Evolutionary conservation across 2,888 invertebrate genomes (phyloP), one percentile per base, ranked within the genome.

Genomic region (Hartigia nigra): DNA sequence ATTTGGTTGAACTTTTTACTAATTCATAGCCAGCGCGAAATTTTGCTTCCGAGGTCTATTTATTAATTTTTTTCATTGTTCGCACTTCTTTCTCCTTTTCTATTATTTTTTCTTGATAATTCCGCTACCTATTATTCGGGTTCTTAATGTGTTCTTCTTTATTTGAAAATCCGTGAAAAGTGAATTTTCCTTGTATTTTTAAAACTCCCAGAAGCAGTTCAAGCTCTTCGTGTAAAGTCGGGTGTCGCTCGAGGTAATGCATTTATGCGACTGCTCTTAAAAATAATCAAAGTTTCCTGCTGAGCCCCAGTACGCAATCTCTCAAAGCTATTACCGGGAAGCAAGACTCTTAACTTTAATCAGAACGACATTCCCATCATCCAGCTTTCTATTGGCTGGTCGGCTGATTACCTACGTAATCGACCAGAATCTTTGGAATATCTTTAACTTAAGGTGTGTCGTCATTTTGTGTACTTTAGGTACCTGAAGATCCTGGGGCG

Each of bases 401-500:
- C 9, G 23, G 23, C 9, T 55, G 55, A 55, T 55, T 55, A 55
- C 55, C 55, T 9, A 55, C 55, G 55, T 23, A 55, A 55, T 55
- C 23, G 55, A 9, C 14, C 23, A 9, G 9, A 55, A 23, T 55
- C 55, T 23, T 55, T 55, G 14, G 55, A 55, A 23, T 55, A 55
- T 55, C 55, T 55, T 55, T 55, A 55, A 23, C 23, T 55, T 55
- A 55, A 55, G 55, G 55, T 23, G 55, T 55, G 23, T 23, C 23
- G 23, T 23, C 14, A 5, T 9, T 55, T 55, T 23, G 23, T 55
- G 23, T 23, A 55, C 1, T 23, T 55, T 5, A 55, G 23, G 23
- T 55, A 78, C 79, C 75, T 79, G 79, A n/a, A 78, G 78, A 75
- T 77, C 77, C 11, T 79, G 55, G 32, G 79, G 88, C 69, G 88